Conservation (phyloP, 2,888 invertebrate species). For the Heteromyza rotundicornis region DNA sequence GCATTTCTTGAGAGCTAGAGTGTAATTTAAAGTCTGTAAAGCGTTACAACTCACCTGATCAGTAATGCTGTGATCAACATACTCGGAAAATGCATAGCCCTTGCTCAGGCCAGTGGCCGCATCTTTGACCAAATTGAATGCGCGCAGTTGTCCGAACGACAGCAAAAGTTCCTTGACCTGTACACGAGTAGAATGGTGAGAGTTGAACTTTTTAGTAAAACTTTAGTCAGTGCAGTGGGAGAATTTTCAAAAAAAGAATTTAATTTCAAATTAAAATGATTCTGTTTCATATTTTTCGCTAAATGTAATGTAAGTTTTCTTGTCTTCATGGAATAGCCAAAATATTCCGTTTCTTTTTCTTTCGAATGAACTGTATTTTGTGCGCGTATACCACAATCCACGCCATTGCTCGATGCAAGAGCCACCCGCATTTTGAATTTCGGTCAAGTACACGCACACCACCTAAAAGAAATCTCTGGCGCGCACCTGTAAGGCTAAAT, state of each 20-base stretch:
- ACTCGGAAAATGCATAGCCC: conserved; percentile 99
- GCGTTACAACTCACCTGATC: conserved; percentile 89
- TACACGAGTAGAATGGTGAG: too few species aligned
- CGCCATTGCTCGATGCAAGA: not conserved
- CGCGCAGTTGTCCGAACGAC: conserved; percentile 97
- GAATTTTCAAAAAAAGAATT: too few species aligned
- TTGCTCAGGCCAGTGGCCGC: conserved; percentile 98
- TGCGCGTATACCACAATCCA: not conserved
- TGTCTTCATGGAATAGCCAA: too few species aligned
- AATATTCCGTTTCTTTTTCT: too few species aligned
- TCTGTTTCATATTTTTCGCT: too few species aligned
- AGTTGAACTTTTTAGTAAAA: too few species aligned
- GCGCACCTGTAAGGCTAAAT: not conserved
- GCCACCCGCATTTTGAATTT: not conserved
- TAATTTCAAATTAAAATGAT: too few species aligned
- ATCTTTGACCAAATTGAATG: conserved; percentile 99
- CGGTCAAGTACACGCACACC: not conserved
- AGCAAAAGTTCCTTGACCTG: conserved; percentile 98
- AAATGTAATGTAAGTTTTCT: too few species aligned
- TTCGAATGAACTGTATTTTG: too few species aligned
- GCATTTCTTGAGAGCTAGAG: too few species aligned
- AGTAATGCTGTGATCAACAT: conserved; percentile 95
- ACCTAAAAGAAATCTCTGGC: not conserved
- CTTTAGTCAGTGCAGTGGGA: too few species aligned
- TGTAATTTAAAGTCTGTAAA: too few species aligned